Base-by-base conservation (phyloP, 2,113 vertebrate genomes). In the Hippocampus mohnikei region DNA sequence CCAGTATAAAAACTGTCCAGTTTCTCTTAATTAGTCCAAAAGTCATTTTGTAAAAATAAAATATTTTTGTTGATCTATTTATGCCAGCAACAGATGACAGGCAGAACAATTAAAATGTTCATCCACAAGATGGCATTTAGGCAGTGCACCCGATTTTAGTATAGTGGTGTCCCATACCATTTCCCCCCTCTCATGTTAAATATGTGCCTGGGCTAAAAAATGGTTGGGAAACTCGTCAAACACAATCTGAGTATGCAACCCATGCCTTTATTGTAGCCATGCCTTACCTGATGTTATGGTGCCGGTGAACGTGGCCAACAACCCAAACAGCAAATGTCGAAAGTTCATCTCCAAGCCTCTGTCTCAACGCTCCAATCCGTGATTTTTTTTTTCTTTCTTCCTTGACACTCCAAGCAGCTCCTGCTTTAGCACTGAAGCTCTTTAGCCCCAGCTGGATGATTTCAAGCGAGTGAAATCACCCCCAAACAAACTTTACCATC, bases 301-400 rank as follows among this genome's bases (percentile, higher is more conserved):
- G 73, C 79, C 37, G 73, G 81, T 71, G 76, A 82, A 69, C 62
- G 81, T 68, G 68, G 72, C 27, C 58, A 60, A 46, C 63, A 46
- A 65, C 41, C 23, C 42, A 71, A 89, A 71, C 29, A 88, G 80
- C 68, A 85, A 50, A 88, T 81, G 37, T 82, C 81, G 81, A 79
- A 87, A 86, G 82, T 88, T 87, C 85, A 87, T 91, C 86, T 87
- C 86, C 81, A 79, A 82, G 37, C 77, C 53, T 72, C 3, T 74
- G 71, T 74, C 70, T 71, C 79, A 74, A 53, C 55, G 61, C 77
- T 18, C n/a, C 63, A 18, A 44, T 27, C 13, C 33, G 18, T 3
- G 41, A 65, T 65, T 46, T 65, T 46, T 15, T 29, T 12, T 69
- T 25, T 27, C 23, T 69, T 37, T 40, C 42, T 53, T 77, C 71